These are phyloP conservation scores for Smittia sp. DNA, from an alignment of 2,888 invertebrate genomes.

Conservation along the genomic window DNA sequence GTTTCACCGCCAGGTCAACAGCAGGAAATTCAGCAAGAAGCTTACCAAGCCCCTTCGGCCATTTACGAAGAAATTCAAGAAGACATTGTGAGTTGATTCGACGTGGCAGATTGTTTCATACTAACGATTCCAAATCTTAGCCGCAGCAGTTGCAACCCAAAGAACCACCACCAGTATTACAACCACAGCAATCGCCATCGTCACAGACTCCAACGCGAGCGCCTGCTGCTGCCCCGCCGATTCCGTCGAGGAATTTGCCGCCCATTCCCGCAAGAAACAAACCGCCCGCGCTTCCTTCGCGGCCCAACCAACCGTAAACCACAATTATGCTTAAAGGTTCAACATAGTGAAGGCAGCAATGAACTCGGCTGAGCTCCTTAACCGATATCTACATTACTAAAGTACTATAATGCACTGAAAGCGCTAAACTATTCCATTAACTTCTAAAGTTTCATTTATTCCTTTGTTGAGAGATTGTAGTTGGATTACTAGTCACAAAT, in stretches of 20 bases:
- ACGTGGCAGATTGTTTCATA: background rate
- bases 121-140: background rate
- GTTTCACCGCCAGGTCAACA: conserved; percentile 24
- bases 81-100: conserved; percentile 48
- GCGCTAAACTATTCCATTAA: no score
- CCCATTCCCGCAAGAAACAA: conserved; percentile 51
- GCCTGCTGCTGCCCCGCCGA: conserved; percentile 60
- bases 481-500: no score
- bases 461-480: no score
- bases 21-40: conserved; percentile 30
- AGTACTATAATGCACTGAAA: no score
- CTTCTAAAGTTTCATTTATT: no score
- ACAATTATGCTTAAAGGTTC: background rate
- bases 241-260: conserved; percentile 55
- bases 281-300: conserved; percentile 53
- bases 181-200: conserved; percentile 54
- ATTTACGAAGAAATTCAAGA: conserved; percentile 62
- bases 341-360: no score
- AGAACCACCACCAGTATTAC: conserved; percentile 16
- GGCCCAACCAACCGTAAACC: conserved; percentile 42
- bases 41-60: conserved; percentile 49
- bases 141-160: conserved; percentile 7
- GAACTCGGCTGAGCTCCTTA: no score
- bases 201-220: conserved; percentile 55
- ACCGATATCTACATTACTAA: no score